These are phyloP conservation scores for Armadillidium nasatum DNA, from an alignment of 1,140 invertebrate genomes.

Conservation along the genomic window DNA sequence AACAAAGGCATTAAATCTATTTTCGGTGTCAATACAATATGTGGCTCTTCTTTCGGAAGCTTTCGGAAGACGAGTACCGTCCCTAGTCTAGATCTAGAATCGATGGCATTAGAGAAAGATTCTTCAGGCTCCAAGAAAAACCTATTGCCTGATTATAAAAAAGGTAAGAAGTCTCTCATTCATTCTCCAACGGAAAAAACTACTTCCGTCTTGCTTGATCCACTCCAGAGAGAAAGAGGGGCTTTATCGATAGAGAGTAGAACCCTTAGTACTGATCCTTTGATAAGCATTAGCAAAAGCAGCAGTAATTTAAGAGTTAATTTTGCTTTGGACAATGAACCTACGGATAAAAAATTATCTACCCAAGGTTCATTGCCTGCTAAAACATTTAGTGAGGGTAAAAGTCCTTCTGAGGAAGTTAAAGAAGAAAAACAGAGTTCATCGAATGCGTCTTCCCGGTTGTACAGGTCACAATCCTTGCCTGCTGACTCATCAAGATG, in stretches of 20 bases:
- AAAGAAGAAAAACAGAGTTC: not conserved
- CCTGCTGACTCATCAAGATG: conserved; percentile 20
- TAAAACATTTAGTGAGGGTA: not conserved
- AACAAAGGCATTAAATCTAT: not conserved
- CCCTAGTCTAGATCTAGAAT: not conserved
- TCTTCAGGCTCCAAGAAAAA: not conserved
- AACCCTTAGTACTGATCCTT: not conserved
- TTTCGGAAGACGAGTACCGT: not conserved
- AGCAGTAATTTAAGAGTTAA: not conserved
- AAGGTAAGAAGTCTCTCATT: not conserved
- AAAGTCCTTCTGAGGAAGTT: not conserved
- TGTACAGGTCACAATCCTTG: conserved; percentile 23
- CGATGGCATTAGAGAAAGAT: not conserved
- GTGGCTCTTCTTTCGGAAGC: not conserved
- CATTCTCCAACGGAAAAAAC: not conserved
- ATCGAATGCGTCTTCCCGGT: not conserved
- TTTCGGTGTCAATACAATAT: not conserved
- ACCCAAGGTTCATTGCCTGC: not conserved
- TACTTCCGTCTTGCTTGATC: not conserved
- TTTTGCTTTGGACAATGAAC: not conserved
- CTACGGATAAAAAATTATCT: not conserved
- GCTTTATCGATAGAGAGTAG: not conserved
- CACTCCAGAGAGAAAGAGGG: not conserved
- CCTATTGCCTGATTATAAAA: not conserved
- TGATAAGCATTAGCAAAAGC: not conserved